Conservation (phyloP, 2,888 invertebrate genomes). For the Epirrita christyi region DNA sequence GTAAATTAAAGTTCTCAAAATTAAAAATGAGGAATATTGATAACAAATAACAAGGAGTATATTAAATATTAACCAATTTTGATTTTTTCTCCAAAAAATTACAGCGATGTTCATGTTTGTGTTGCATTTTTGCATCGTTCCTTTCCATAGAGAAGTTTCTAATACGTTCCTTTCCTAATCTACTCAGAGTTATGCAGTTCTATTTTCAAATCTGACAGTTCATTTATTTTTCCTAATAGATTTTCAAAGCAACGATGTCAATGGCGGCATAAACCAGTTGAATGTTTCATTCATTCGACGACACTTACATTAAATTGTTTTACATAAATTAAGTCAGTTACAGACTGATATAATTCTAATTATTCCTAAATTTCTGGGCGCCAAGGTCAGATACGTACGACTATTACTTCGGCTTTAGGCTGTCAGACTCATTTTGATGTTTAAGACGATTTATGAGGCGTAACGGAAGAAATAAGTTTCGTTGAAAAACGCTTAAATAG, state of each 20-base stretch:
- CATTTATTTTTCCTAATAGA: conserved; percentile 20
- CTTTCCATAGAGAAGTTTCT: no score
- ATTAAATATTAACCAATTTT: no score
- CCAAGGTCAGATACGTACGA: conserved; percentile 59
- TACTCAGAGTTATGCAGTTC: conserved; percentile 17
- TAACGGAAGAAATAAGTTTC: conserved; percentile 53
- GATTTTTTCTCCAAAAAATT: background rate
- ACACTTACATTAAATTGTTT: conserved; percentile 25
- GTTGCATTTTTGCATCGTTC: conserved; percentile 25
- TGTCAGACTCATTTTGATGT: conserved; percentile 56
- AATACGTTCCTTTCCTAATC: conserved; percentile 24
- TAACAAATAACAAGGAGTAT: no score
- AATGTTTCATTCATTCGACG: conserved; percentile 26
- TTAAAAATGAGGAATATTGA: no score
- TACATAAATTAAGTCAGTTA: conserved; percentile 32
- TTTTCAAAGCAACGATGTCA: conserved; percentile 5
- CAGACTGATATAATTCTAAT: conserved; percentile 40
- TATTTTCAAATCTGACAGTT: conserved; percentile 38
- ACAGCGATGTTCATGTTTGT: background rate
- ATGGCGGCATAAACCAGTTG: no score
- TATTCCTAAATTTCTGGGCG: conserved; percentile 41
- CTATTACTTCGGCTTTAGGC: conserved; percentile 45
- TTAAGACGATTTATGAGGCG: conserved; percentile 70
- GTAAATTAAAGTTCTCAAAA: no score
- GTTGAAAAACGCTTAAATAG: conserved; percentile 37